Base-by-base conservation (phyloP, 2,888 invertebrate genomes). In the Scaptomyza parva region DNA sequence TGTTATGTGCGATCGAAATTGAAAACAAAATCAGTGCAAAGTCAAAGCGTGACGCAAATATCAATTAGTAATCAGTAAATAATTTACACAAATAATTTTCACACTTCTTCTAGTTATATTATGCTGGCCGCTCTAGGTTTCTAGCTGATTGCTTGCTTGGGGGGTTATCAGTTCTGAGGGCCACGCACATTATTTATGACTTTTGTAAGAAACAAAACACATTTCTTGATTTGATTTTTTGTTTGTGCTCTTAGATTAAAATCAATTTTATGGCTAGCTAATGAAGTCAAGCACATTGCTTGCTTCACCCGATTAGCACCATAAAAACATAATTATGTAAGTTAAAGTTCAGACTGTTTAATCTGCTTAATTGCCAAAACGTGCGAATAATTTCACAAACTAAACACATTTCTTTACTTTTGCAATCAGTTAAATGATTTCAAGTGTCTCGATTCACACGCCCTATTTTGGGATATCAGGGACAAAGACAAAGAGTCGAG, bases 391-490 rank as follows among this genome's bases (percentile, higher is more conserved):
- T 30, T 24, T 51, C 33, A 7, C n/a, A n/a, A 43, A 17, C n/a
- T n/a, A 8, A n/a, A 30, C 30, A 20, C 8, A 12, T 48, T 3
- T 8, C 11, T 6, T 6, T 30, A 5, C 12, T 14, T 20, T 54
- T 44, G 26, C 33, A 68, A 40, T 62, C 41, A 20, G 40, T 14
- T 17, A 33, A 64, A 53, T 30, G 3, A 14, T 37, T 39, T 40
- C 53, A 70, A 75, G 76, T 75, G 70, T 9, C 44, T 47, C 12
- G 52, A 64, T 72, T 86, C 75, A 86, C 89, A 88, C 88, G 89
- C 86, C 89, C 73, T n/a, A 64, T 74, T 20, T 37, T 40, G 57
- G 54, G 40, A 57, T 26, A 55, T 35, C 52, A 41, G 45, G 44
- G 20, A 43, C 39, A 17, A 26, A 7, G 9, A 6, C 9, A 17